Evolutionary conservation across 2,888 invertebrate genomes (phyloP), one percentile per base, ranked within the genome.

Genomic region (Osmoderma eremita): DNA sequence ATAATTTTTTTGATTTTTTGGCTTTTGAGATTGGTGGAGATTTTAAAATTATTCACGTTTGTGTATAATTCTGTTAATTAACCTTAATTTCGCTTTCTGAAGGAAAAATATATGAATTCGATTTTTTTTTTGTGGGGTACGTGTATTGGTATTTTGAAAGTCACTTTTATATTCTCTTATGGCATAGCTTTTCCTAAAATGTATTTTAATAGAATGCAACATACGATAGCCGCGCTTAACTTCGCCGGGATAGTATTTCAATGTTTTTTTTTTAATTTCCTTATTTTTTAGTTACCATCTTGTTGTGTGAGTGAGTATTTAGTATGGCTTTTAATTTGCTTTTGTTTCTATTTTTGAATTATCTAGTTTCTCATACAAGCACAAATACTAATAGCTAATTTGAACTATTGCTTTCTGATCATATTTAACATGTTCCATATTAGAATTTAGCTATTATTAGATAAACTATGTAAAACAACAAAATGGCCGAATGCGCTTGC

Each of bases 81-180:
- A 42, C 17, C 2, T 36, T 22, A 22, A 53, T 17, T 15, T 30
- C 15, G 51, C 36, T 53, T 53, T 48, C 2, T 53, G 51, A 30
- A 36, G 51, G 3, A 53, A 18, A 36, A 15, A 17, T 13, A 36
- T 53, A 30, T 10, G 30, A 30, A 6, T 53, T 53, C 1, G n/a
- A 36, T 36, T 53, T n/a, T 6, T 36, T 36, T 50, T 53, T 53
- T 24, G 51, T 24, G 51, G 30, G 24, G 24, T 24, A 51, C 36
- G 51, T 17, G 51, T 53, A 15, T 36, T 38, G 30, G 22, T 50
- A 30, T 10, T 18, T 12, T 22, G 50, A 50, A 50, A 24, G 24
- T 24, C 6, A 12, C 36, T 53, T 53, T 38, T 15, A 4, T 51
- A 8, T 51, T 51, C 3, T 13, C 12, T 8, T 30, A 4, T 30